Conservation (phyloP, 2,797 vertebrate genomes). For the Carapus acus region DNA sequence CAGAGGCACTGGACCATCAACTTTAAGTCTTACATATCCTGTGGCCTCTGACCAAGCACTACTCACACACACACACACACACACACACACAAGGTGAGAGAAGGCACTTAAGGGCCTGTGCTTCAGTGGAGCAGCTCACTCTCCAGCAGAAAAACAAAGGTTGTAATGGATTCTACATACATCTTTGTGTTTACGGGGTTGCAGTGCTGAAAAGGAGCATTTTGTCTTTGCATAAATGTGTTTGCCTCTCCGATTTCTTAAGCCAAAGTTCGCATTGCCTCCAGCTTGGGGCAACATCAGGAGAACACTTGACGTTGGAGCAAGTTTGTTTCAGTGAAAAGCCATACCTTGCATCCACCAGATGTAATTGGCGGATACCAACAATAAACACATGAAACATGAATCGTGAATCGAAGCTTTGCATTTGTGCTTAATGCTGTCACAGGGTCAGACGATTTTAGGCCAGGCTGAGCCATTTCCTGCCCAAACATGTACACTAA, state of each 20-base stretch:
- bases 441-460: too few relatives aligned
- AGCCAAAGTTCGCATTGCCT: too few relatives aligned
- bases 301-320: too few relatives aligned
- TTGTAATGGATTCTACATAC: conserved; percentile 13
- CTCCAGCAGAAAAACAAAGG: conserved; percentile 16
- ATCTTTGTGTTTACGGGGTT: background rate
- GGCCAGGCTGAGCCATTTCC: too few relatives aligned
- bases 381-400: too few relatives aligned
- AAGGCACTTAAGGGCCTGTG: conserved; percentile 33
- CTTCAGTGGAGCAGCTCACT: conserved; percentile 38
- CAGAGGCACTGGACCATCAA: conserved; percentile 45
- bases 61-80: conserved; percentile 23
- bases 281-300: too few relatives aligned
- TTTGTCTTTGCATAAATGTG: background rate
- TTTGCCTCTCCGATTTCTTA: background rate
- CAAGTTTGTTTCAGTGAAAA: too few relatives aligned
- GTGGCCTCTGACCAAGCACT: conserved; percentile 43
- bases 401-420: too few relatives aligned
- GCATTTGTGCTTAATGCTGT: too few relatives aligned
- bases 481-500: too few relatives aligned
- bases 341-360: too few relatives aligned
- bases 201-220: background rate
- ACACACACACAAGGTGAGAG: conserved; percentile 34
- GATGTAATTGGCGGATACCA: too few relatives aligned
- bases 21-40: conserved; percentile 46